These are phyloP conservation scores for Archivesica marissinica DNA, from an alignment of 1,140 invertebrate species.

Conservation along the genomic window DNA sequence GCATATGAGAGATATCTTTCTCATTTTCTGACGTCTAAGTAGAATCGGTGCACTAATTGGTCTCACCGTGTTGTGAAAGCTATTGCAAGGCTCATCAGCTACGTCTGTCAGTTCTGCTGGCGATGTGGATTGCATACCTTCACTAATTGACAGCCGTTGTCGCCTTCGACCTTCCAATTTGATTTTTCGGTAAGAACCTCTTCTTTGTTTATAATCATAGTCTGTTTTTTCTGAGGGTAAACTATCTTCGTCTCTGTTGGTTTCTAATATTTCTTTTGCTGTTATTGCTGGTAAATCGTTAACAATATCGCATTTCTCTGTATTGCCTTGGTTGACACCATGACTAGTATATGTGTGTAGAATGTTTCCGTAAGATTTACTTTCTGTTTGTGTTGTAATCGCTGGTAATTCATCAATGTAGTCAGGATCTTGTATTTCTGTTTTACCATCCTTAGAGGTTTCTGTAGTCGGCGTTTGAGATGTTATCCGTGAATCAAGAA, in stretches of 20 bases:
- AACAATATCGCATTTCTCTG: background rate
- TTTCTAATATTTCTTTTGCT: background rate
- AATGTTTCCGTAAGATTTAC: background rate
- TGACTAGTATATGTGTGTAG: too few species aligned
- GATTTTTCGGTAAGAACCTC: conserved; percentile 5
- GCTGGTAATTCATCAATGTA: background rate
- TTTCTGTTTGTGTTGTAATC: background rate
- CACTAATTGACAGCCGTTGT: conserved; percentile 16
- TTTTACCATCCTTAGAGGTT: background rate
- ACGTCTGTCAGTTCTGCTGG: background rate
- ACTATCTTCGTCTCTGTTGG: too few species aligned
- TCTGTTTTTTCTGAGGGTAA: background rate
- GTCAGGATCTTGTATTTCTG: background rate
- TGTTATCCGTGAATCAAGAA: background rate
- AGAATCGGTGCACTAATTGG: background rate
- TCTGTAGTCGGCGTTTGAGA: background rate
- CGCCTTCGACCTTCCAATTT: conserved; percentile 16
- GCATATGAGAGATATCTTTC: background rate
- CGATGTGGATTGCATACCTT: background rate
- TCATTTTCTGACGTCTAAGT: background rate
- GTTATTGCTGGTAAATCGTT: background rate
- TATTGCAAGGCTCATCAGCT: background rate
- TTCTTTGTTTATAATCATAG: conserved; percentile 3
- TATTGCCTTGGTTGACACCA: background rate
- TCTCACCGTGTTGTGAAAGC: background rate